phyloP scores from a whole-genome alignment of 2,888 invertebrate genomes.

The Perithous albicinctus region DNA sequence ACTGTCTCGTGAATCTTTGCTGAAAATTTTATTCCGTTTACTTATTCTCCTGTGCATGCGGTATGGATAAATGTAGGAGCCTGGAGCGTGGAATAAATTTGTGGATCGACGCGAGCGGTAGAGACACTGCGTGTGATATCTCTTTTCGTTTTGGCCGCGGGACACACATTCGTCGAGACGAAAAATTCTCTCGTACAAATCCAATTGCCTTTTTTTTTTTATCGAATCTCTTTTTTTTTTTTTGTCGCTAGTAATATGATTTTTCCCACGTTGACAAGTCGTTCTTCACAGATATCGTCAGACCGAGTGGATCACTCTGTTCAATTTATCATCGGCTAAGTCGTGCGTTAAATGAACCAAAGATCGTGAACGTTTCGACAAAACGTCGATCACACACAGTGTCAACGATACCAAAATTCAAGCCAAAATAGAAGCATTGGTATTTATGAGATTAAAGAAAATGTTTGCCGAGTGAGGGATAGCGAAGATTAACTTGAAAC shows the following conservation, averaged over 20 bases:
- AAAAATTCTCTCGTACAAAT: not conserved
- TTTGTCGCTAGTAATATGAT: not conserved
- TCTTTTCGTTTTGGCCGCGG: slow-evolving; percentile 8
- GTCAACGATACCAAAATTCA: slow-evolving; percentile 63
- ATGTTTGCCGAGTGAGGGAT: slow-evolving; percentile 10
- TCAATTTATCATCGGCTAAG: not conserved
- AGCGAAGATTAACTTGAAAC: not conserved
- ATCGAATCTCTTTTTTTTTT: not conserved
- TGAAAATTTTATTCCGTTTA: slow-evolving; percentile 10
- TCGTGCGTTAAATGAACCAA: slow-evolving; percentile 20
- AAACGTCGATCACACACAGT: not conserved
- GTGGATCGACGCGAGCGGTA: slow-evolving; percentile 19
- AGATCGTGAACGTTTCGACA: slow-evolving; percentile 2
- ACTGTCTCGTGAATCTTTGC: slow-evolving; percentile 11
- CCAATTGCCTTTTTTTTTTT: slow-evolving; percentile 4
- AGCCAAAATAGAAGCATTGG: slow-evolving; percentile 47
- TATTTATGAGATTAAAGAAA: slow-evolving; percentile 12
- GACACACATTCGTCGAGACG: slow-evolving; percentile 1
- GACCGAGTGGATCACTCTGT: not conserved
- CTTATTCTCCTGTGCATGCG: not conserved
- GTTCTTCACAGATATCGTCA: slow-evolving; percentile 12
- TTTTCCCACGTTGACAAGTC: not conserved
- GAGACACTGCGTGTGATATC: slow-evolving; percentile 17
- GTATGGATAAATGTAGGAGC: slow-evolving; percentile 1
- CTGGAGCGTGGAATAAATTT: slow-evolving; percentile 31